Conservation (phyloP, 1,140 invertebrate species). For the Whitmania pigra region DNA sequence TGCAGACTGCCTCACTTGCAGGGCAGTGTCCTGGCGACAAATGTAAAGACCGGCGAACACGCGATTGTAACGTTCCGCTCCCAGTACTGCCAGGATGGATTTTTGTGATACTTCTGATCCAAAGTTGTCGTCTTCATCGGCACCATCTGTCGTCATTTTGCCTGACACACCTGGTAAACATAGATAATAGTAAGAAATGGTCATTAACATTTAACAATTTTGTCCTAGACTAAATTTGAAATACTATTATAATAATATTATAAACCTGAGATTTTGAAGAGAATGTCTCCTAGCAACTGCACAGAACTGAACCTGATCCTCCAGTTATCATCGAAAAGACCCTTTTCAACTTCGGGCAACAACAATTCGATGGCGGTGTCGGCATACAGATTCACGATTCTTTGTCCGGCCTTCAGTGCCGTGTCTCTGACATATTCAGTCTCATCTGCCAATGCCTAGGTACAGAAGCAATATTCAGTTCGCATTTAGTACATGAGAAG, state of each 20-base stretch:
- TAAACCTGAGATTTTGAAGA: conserved; percentile 83
- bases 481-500: no score
- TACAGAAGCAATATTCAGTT: conserved; percentile 11
- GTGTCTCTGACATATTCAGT: conserved; percentile 97
- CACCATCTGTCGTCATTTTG: conserved; percentile 97
- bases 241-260: no score
- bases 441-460: conserved; percentile 83
- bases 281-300: conserved; percentile 83
- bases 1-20: conserved; percentile 91
- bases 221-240: no score
- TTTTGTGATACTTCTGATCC: conserved; percentile 94
- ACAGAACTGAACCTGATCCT: conserved; percentile 75
- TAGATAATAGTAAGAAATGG: neutral
- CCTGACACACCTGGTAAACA: conserved; percentile 65
- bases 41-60: conserved; percentile 92
- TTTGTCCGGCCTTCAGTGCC: conserved; percentile 84
- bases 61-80: conserved; percentile 73
- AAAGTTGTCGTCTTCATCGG: conserved; percentile 95
- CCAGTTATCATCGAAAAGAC: conserved; percentile 68
- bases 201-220: no score
- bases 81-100: conserved; percentile 75
- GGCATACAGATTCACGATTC: conserved; percentile 90
- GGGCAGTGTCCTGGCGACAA: conserved; percentile 86
- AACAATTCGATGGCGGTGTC: conserved; percentile 85
- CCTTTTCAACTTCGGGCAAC: conserved; percentile 78